Conservation (phyloP, 2,888 invertebrate genomes). For the Plutella xylostella region DNA sequence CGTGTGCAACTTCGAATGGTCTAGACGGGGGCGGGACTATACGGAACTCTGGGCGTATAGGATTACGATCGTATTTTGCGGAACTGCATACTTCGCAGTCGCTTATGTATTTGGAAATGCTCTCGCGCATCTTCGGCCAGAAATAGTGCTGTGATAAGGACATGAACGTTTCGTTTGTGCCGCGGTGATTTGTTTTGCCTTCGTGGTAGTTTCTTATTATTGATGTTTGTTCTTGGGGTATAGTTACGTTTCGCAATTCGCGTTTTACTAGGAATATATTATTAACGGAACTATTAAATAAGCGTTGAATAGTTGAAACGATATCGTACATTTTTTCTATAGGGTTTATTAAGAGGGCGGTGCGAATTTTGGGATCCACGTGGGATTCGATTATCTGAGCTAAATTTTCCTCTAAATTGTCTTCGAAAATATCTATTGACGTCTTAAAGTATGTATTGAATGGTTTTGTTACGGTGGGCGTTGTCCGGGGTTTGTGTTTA, state of each 20-base stretch:
- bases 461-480: not conserved
- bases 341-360: not conserved
- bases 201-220: constrained; percentile 2
- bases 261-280: not conserved
- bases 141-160: constrained; percentile 5
- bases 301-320: not conserved
- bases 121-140: constrained; percentile 9
- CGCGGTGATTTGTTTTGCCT: constrained; percentile 10
- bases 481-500: not conserved
- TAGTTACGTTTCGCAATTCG: not conserved
- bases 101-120: constrained; percentile 8
- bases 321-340: not conserved
- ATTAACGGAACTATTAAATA: not conserved
- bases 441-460: not conserved
- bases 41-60: constrained; percentile 16
- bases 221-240: not conserved
- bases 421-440: not conserved
- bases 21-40: constrained; percentile 19
- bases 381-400: not conserved
- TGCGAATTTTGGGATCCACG: not conserved
- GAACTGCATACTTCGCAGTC: constrained; percentile 13
- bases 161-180: constrained; percentile 4
- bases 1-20: constrained; percentile 16
- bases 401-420: not conserved
- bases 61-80: constrained; percentile 18